A percentile compares a stretch with the other conserved stretches of the same genome.
These are phyloP conservation scores for Orthonevra nobilis DNA, from an alignment of 2,888 invertebrate genomes.

Conservation along the genomic window DNA sequence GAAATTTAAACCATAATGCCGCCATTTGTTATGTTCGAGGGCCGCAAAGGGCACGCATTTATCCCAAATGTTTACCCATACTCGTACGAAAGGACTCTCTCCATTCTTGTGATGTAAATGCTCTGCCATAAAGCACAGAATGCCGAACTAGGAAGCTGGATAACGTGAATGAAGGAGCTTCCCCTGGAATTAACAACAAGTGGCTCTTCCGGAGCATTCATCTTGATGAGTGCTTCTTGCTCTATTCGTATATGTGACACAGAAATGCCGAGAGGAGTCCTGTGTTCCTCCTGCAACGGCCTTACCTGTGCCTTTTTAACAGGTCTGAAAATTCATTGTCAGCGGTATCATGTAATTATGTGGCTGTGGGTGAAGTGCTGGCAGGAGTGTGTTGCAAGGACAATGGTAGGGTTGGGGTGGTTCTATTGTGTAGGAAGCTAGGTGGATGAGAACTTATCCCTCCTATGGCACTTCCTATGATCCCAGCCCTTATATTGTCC, in stretches of 20 bases:
- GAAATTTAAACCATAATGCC: conserved; percentile 31
- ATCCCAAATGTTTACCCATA: conserved; percentile 2
- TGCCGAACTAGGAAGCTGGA: conserved; percentile 32
- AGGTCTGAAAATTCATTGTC: conserved; percentile 47
- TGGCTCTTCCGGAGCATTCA: conserved; percentile 50
- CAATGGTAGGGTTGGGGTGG: too few relatives aligned
- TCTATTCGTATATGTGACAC: background rate
- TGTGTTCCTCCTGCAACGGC: too few relatives aligned
- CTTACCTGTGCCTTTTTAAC: conserved; percentile 36
- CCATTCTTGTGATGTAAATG: conserved; percentile 30
- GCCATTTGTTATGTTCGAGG: conserved; percentile 27
- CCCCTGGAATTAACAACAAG: conserved; percentile 48
- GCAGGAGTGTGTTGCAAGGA: too few relatives aligned
- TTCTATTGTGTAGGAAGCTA: too few relatives aligned
- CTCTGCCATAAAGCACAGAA: conserved; percentile 25
- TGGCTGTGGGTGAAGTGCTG: conserved; percentile 19
- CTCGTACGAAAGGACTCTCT: conserved; percentile 8
- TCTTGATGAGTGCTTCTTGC: conserved; percentile 45
- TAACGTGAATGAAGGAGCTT: conserved; percentile 36
- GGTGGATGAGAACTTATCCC: conserved; percentile 39
- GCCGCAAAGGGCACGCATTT: conserved; percentile 19
- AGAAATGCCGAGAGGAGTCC: too few relatives aligned
- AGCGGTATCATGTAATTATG: conserved; percentile 62
- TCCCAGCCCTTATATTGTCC: conserved; percentile 20
- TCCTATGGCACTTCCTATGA: conserved; percentile 48